Base-by-base conservation (phyloP, 23 tunicate genomes). In the Pegea sp. region DNA sequence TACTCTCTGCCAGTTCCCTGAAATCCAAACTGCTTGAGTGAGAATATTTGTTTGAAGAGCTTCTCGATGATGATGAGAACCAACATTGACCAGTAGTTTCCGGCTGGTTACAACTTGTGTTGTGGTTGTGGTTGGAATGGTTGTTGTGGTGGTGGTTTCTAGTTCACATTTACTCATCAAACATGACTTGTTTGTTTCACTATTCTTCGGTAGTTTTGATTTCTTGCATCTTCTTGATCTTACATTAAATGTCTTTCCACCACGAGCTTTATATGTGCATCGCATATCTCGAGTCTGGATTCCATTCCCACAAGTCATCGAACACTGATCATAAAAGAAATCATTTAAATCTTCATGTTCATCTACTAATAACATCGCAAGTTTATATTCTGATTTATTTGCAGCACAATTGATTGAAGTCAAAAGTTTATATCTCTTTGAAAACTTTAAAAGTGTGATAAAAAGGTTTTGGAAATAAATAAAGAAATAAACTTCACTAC, bases 231-330 rank as follows among this genome's bases (percentile, higher is more conserved):
- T 42, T 29, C 84, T 51, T 0, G 48, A 29, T 30, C 49, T 53
- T 56, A 84, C 95, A 22, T 72, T 28, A 4, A 71, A 63, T 61
- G 63, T 63, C 19, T 62, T 71, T 1, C 95, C 95, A 46, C 58
- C 67, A 24, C 54, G 26, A 28, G 59, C 48, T 54, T 73, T 74
- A 72, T 59, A 73, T 28, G 72, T 74, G 44, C 95, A 84, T n/a
- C 43, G 29, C 0, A 84, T 59, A 51, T 74, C 53, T n/a, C 95
- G 79, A 2, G 48, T 31, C 54, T 84, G 81, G 8, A 67, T 42
- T 0, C 95, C 95, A 4, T 42, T 61, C 19, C 84, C 95, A 53
- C 95, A 84, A 3, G 76, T 73, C 3, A 46, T 55, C 3, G 95
- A 84, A 33, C 95, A 84, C 95, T 84, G 63, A n/a, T n/a, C 46